These are phyloP conservation scores for Periophthalmus modestus DNA, from an alignment of 2,113 vertebrate genomes.

Conservation along the genomic window DNA sequence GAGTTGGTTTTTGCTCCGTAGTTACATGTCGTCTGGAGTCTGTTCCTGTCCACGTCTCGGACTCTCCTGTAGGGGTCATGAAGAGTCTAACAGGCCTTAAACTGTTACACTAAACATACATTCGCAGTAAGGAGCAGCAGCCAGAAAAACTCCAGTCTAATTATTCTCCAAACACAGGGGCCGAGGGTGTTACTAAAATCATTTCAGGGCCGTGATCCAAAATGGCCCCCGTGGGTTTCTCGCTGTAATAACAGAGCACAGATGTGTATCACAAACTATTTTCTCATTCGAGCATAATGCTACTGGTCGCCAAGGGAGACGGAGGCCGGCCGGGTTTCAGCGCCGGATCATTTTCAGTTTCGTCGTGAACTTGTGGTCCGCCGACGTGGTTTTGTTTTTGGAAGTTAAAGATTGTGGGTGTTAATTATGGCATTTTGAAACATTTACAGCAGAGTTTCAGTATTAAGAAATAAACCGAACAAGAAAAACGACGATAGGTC, in stretches of 20 bases:
- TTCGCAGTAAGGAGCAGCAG: conserved; percentile 18
- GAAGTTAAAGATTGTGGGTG: not conserved
- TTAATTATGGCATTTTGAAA: not conserved
- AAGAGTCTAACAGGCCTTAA: conserved; percentile 9
- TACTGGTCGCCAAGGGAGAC: conserved; percentile 12
- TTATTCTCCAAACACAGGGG: conserved; percentile 13
- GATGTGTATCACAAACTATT: conserved; percentile 11
- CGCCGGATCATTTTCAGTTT: not conserved
- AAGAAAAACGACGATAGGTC: not conserved
- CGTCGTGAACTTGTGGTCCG: not conserved
- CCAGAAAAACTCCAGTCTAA: conserved; percentile 13
- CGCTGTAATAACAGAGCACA: conserved; percentile 4
- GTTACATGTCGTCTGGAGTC: not conserved
- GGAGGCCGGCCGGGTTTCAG: not conserved
- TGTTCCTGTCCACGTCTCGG: not conserved
- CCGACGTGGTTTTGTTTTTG: not conserved
- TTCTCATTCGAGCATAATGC: not conserved
- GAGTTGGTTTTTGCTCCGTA: not conserved
- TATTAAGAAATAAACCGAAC: not conserved
- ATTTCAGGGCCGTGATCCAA: conserved; percentile 5
- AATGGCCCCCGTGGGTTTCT: conserved; percentile 3
- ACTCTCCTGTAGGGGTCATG: not conserved
- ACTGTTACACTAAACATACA: conserved; percentile 16
- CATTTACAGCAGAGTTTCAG: not conserved
- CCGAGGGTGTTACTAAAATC: conserved; percentile 11